These are phyloP conservation scores for Apamea anceps DNA, from an alignment of 2,888 invertebrate genomes.

Conservation along the genomic window DNA sequence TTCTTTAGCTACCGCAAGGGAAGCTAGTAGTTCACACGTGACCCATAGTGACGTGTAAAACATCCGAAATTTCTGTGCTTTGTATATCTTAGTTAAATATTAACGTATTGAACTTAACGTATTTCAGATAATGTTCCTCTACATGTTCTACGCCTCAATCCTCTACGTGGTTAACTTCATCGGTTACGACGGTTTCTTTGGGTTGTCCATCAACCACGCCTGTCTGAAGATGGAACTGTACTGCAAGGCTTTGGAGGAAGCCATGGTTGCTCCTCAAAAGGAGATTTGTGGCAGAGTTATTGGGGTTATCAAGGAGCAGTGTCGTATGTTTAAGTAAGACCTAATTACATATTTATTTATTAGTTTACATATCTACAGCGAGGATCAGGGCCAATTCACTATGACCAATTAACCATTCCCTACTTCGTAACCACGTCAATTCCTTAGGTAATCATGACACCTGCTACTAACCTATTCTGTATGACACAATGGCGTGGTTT, in stretches of 20 bases:
- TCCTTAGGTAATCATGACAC: no score
- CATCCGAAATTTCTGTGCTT: no score
- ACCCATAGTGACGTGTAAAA: no score
- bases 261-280: constrained; percentile 56
- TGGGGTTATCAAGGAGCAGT: constrained; percentile 76
- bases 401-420: background rate
- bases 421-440: no score
- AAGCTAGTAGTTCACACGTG: no score
- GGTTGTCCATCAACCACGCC: constrained; percentile 77
- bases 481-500: no score
- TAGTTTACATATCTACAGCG: no score
- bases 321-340: constrained; percentile 73
- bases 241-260: constrained; percentile 75
- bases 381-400: no score
- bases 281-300: constrained; percentile 62
- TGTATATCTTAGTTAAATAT: no score
- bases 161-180: constrained; percentile 74
- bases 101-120: no score
- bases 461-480: no score
- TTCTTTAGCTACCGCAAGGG: no score
- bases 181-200: constrained; percentile 81
- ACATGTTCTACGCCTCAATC: constrained; percentile 68
- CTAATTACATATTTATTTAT: background rate
- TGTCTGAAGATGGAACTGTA: constrained; percentile 80
- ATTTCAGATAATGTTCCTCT: constrained; percentile 65